These are phyloP conservation scores for Graphium colonna DNA, from an alignment of 2,888 invertebrate species.

Conservation along the genomic window DNA sequence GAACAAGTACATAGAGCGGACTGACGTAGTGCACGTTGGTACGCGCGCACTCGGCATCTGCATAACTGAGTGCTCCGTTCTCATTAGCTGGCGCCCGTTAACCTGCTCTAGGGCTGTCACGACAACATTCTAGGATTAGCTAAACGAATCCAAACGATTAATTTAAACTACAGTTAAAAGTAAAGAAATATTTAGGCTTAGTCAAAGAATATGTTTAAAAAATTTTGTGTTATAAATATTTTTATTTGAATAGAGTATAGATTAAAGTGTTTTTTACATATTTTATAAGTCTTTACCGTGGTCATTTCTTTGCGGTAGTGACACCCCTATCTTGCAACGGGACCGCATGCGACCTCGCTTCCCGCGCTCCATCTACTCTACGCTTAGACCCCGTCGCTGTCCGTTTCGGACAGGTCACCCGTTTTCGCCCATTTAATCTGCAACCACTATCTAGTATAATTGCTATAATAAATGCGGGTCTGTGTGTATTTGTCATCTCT, in stretches of 20 bases:
- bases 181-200: no score
- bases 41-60: conserved; percentile 54
- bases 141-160: no score
- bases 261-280: no score
- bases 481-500: no score
- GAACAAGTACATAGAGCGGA: conserved; percentile 21
- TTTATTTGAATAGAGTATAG: no score
- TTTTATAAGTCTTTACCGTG: no score
- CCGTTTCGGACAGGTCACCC: conserved; percentile 16
- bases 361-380: conserved; percentile 12
- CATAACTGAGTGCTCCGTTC: conserved; percentile 70
- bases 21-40: conserved; percentile 21
- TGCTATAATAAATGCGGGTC: no score
- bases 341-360: conserved; percentile 26
- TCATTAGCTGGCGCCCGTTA: conserved; percentile 73
- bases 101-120: conserved; percentile 36
- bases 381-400: conserved; percentile 12
- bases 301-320: no score
- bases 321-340: conserved; percentile 46
- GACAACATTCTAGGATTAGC: not conserved
- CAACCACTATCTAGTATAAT: no score
- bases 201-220: no score
- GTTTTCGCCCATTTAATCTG: not conserved
- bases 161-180: no score
- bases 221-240: not conserved